Evolutionary conservation across 2,113 vertebrate genomes (phyloP).

Genomic region (Cochlearius cochlearius): DNA sequence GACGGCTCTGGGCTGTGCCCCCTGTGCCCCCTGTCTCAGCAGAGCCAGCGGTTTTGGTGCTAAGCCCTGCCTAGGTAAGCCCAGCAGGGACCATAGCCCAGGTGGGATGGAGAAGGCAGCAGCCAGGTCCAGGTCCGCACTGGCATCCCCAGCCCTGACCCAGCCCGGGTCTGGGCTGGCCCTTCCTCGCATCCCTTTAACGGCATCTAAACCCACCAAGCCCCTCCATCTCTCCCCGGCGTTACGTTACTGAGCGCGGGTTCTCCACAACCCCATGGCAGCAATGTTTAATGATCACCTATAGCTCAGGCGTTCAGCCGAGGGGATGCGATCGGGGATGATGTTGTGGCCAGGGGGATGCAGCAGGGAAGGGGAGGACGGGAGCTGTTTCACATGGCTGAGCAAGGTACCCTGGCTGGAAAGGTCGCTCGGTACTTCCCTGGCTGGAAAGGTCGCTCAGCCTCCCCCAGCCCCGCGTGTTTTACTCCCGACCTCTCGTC

Average conservation of each 20-base stretch:
- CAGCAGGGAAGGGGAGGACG: neutral
- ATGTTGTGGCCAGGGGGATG: neutral
- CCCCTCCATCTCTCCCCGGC: neutral
- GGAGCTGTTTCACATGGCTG: neutral
- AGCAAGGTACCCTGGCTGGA: neutral
- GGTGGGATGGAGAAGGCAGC: neutral
- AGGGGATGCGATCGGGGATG: neutral
- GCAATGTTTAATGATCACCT: neutral
- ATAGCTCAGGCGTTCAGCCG: neutral
- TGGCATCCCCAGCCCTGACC: too few relatives aligned
- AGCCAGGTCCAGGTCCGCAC: neutral
- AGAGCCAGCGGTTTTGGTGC: neutral
- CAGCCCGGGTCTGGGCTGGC: neutral
- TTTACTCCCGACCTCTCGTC: neutral
- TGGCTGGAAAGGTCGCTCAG: neutral
- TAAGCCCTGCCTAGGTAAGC: neutral
- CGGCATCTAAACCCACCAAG: neutral
- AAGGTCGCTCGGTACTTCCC: neutral
- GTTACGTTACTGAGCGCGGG: rapidly evolving
- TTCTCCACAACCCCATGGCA: neutral
- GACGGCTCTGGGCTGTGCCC: neutral
- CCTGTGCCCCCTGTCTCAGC: neutral
- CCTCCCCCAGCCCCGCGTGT: neutral
- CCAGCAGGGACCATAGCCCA: neutral
- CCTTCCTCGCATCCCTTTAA: neutral